Evolutionary conservation across 2,888 invertebrate species (phyloP).

Genomic region (Calephelis perditalis): DNA sequence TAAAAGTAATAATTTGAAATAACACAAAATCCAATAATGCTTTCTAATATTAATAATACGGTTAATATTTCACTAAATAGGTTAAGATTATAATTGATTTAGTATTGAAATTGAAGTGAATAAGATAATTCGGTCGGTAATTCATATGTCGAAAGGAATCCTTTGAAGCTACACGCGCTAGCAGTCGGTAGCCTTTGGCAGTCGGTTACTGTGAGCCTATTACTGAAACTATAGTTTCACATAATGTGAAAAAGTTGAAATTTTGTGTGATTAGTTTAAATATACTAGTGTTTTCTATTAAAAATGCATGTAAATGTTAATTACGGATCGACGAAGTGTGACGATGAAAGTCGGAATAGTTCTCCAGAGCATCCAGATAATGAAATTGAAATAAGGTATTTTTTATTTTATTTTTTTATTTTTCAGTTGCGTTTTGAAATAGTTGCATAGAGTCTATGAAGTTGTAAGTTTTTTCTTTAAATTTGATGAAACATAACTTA

Average conservation of each 20-base stretch:
- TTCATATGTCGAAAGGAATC: constrained; percentile 53
- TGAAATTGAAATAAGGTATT: constrained; percentile 54
- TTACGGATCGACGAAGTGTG: constrained; percentile 59
- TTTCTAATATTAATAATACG: no score
- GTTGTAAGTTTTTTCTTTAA: no score
- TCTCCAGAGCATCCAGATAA: constrained; percentile 40
- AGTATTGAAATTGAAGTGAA: background rate
- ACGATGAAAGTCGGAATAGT: constrained; percentile 42
- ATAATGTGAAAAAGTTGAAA: constrained; percentile 23
- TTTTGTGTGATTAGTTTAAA: background rate
- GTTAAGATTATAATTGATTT: background rate
- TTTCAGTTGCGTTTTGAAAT: constrained; percentile 18
- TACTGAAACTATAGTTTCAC: background rate
- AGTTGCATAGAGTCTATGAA: no score
- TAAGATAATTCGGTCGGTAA: constrained; percentile 25
- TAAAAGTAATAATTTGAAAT: no score
- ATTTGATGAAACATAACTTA: no score
- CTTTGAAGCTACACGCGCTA: constrained; percentile 55
- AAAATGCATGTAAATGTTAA: constrained; percentile 15
- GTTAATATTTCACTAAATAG: no score
- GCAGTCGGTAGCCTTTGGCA: no score
- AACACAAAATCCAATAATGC: no score
- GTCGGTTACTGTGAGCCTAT: constrained; percentile 26
- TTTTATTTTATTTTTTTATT: background rate
- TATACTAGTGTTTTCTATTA: constrained; percentile 8